Conservation (phyloP, 2,888 invertebrate genomes). For the Melanostoma mellinum region DNA sequence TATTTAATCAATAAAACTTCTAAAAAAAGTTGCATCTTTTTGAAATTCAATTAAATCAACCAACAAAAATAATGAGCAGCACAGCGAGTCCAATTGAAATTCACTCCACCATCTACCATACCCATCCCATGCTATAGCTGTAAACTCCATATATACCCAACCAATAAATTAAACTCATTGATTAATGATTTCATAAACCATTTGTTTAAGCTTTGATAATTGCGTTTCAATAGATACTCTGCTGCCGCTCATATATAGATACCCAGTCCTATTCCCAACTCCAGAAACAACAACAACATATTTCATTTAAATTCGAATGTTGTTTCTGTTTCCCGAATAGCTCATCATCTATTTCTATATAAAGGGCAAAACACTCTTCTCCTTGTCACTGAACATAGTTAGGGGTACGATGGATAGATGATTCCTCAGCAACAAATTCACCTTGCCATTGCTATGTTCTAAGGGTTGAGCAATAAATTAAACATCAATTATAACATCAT, state of each 20-base stretch:
- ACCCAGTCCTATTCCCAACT: background rate
- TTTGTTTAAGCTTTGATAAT: constrained; percentile 71
- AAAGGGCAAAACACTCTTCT: constrained; percentile 47
- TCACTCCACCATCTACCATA: too few relatives aligned
- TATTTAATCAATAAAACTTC: too few relatives aligned
- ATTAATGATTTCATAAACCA: constrained; percentile 70
- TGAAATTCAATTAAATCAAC: too few relatives aligned
- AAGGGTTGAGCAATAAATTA: constrained; percentile 72
- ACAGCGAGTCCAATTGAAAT: too few relatives aligned
- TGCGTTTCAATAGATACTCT: constrained; percentile 56
- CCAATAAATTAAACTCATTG: constrained; percentile 63
- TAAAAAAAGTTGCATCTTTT: too few relatives aligned
- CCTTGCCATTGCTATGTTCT: constrained; percentile 39
- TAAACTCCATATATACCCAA: background rate
- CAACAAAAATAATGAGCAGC: too few relatives aligned
- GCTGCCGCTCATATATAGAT: constrained; percentile 12
- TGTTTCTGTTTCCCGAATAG: constrained; percentile 17
- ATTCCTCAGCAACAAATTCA: constrained; percentile 32
- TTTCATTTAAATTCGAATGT: constrained; percentile 62
- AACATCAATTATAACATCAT: constrained; percentile 71
- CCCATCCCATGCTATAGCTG: too few relatives aligned
- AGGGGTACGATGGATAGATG: constrained; percentile 31
- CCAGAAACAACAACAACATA: constrained; percentile 33
- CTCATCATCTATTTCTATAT: constrained; percentile 13
- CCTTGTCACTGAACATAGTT: constrained; percentile 46